These are phyloP conservation scores for Zaprionus kolodkinae DNA, from an alignment of 1,140 invertebrate genomes.

Conservation along the genomic window DNA sequence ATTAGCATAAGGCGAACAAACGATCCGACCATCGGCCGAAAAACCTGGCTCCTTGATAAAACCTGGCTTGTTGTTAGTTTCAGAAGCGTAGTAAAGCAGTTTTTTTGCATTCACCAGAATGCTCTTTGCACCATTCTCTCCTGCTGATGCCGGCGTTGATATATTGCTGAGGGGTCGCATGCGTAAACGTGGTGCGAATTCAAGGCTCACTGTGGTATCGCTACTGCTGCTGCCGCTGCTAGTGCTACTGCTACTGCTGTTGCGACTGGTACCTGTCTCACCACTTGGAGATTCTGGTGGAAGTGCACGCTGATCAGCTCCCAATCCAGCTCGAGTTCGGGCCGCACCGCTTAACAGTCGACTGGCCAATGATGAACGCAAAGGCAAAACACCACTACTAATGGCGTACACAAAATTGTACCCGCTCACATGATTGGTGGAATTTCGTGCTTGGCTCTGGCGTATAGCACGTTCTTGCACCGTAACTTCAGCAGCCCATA, in stretches of 20 bases:
- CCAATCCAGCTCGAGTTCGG: slow-evolving; percentile 9
- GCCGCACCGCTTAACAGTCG: slow-evolving; percentile 22
- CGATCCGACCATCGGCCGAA: slow-evolving; percentile 93
- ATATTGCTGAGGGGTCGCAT: slow-evolving; percentile 36
- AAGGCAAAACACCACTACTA: slow-evolving; percentile 78
- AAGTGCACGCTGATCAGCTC: slow-evolving; percentile 5
- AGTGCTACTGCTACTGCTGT: slow-evolving; percentile 34
- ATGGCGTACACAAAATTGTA: slow-evolving; percentile 84
- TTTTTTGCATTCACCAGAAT: slow-evolving; percentile 91
- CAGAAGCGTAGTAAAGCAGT: slow-evolving; percentile 93
- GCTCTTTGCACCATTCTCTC: slow-evolving; percentile 45
- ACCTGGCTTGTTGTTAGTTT: slow-evolving; percentile 94
- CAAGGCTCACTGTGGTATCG: slow-evolving; percentile 42
- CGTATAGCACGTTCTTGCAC: slow-evolving; percentile 77
- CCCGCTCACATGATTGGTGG: slow-evolving; percentile 59
- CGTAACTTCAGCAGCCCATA: slow-evolving; percentile 83
- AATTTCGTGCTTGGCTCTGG: slow-evolving; percentile 61
- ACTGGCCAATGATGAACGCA: slow-evolving; percentile 38
- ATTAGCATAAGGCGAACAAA: slow-evolving; percentile 94
- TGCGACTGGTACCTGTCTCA: slow-evolving; percentile 27
- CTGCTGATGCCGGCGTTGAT: slow-evolving; percentile 9
- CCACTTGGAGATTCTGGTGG: not conserved
- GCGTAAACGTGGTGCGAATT: slow-evolving; percentile 45
- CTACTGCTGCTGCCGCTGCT: slow-evolving; percentile 30
- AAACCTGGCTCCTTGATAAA: slow-evolving; percentile 96